Evolutionary conservation across 2,113 vertebrate species (phyloP), one percentile per base, ranked within the genome.

Genomic region (Neoarius graeffei): DNA sequence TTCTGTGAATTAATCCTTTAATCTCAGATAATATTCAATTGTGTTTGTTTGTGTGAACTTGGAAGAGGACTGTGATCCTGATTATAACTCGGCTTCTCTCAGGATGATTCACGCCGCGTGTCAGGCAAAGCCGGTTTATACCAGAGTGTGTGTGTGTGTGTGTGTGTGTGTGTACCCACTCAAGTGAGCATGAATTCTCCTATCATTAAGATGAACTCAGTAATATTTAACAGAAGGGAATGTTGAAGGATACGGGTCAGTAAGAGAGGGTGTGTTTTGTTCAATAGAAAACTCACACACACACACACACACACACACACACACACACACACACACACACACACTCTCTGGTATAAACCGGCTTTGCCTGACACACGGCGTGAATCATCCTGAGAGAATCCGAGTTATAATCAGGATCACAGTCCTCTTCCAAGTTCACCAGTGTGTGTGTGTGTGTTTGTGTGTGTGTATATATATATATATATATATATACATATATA

Each of bases 61-160:
- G 62, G 23, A 25, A 64, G 23, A 25, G 20, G 62, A 66, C 3
- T 67, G 66, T 71, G 67, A 35, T 71, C 30, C 1, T 7, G 35
- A 35, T 71, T 27, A 10, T 10, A 66, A 66, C 62, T 10, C 5
- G 67, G 5, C 15, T 35, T 35, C 13, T 30, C 27, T 35, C 30
- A 15, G 7, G 15, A 35, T 14, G 11, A 69, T 14, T 69, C 66
- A 30, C 4, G n/a, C n/a, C n/a, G 11, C 14, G 67, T 69, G n/a
- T 35, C 13, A 30, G 30, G 27, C 67, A 19, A 69, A 69, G 13
- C 13, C 10, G 66, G 66, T 67, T 67, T 27, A 25, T n/a, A 27
- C 66, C 13, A 48, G 54, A 59, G 79, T 81, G 79, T 81, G 79
- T 81, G 54, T 27, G 50, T 79, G 76, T 79, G 76, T 56, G 73